phyloP scores from a whole-genome alignment of 2,888 invertebrate genomes.

The Cordilura impudica region DNA sequence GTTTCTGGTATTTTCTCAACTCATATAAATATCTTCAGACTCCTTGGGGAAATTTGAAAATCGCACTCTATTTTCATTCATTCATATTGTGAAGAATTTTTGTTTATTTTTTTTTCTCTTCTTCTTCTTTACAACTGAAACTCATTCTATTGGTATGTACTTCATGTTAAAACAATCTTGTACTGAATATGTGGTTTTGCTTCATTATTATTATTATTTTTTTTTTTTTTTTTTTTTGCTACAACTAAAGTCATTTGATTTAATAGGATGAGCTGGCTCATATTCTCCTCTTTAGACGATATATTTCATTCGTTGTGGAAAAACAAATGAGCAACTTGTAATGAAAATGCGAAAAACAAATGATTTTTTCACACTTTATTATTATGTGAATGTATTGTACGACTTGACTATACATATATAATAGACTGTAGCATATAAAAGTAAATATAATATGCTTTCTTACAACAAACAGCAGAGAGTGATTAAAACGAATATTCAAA shows the following conservation, averaged over 20 bases:
- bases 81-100: conserved; percentile 17
- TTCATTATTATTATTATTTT: conserved; percentile 58
- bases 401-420: background rate
- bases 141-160: conserved; percentile 18
- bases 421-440: background rate
- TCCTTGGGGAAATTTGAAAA: conserved; percentile 63
- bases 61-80: conserved; percentile 63
- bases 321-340: conserved; percentile 42
- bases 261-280: conserved; percentile 46
- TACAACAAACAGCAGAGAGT: background rate
- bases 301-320: background rate
- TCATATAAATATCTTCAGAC: conserved; percentile 63
- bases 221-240: conserved; percentile 14
- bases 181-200: conserved; percentile 29
- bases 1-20: conserved; percentile 46
- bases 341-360: conserved; percentile 48
- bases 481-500: background rate
- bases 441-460: background rate
- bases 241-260: conserved; percentile 55
- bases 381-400: background rate
- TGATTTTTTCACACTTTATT: conserved; percentile 47
- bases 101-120: conserved; percentile 14
- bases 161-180: conserved; percentile 15
- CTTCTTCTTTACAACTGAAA: conserved; percentile 26
- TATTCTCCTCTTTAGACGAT: too few relatives aligned